Conservation (phyloP, 2,113 vertebrate species). For the Osmerus eperlanus region DNA sequence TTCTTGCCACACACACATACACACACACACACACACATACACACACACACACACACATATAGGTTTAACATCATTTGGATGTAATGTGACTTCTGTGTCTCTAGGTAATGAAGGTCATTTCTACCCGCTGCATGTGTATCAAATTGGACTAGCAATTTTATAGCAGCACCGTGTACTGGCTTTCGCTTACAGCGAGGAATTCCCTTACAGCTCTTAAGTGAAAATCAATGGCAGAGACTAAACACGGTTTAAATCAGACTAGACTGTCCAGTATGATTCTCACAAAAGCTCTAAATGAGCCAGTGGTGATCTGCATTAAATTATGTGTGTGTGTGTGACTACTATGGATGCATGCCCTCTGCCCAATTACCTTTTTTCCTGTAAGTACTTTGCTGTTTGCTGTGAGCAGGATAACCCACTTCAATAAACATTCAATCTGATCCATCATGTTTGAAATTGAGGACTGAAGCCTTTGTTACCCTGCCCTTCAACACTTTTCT, state of each 20-base stretch:
- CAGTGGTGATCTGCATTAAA: slow-evolving; percentile 17
- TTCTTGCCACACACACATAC: slow-evolving; percentile 16
- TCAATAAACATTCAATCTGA: too few relatives aligned
- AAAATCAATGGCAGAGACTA: slow-evolving; percentile 51
- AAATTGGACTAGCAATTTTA: slow-evolving; percentile 55
- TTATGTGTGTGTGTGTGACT: neutral
- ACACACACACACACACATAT: neutral
- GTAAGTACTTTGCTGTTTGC: too few relatives aligned
- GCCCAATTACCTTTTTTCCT: too few relatives aligned
- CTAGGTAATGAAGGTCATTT: slow-evolving; percentile 52
- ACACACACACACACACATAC: neutral
- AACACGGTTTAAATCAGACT: slow-evolving; percentile 51
- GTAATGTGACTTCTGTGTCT: slow-evolving; percentile 23
- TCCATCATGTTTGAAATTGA: too few relatives aligned
- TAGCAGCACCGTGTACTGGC: slow-evolving; percentile 15
- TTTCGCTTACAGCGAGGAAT: slow-evolving; percentile 28
- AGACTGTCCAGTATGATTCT: slow-evolving; percentile 49
- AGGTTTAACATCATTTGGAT: too few relatives aligned
- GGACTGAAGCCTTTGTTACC: too few relatives aligned
- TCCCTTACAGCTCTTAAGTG: slow-evolving; percentile 44
- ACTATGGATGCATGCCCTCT: too few relatives aligned
- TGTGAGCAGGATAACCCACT: too few relatives aligned
- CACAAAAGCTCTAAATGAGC: slow-evolving; percentile 25
- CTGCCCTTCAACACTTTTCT: too few relatives aligned
- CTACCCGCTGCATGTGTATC: slow-evolving; percentile 48